A percentile compares a stretch with the other conserved stretches of the same genome.
These are phyloP conservation scores for Macrophya annulata DNA, from an alignment of 2,888 invertebrate species.

Conservation along the genomic window DNA sequence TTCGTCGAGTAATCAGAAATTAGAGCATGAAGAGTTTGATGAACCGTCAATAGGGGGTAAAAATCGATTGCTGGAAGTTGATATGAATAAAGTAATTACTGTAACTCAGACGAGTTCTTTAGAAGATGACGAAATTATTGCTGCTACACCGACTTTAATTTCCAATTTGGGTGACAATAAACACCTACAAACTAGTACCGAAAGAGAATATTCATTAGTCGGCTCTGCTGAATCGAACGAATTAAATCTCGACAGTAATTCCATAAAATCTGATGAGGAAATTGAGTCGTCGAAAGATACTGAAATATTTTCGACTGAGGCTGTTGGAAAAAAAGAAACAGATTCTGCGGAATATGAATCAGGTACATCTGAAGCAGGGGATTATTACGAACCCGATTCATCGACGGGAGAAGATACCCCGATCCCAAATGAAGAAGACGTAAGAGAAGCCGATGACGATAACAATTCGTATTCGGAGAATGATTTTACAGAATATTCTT, in stretches of 20 bases:
- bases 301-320: neutral
- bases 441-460: neutral
- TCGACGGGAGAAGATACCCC: neutral
- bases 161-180: neutral
- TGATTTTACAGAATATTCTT: neutral
- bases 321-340: neutral
- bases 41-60: no score
- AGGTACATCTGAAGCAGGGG: neutral
- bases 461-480: neutral
- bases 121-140: neutral
- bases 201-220: neutral
- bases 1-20: neutral
- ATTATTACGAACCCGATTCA: neutral
- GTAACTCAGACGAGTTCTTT: neutral
- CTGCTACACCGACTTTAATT: neutral
- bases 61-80: neutral
- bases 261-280: neutral
- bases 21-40: neutral
- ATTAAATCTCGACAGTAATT: neutral
- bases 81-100: neutral
- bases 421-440: neutral
- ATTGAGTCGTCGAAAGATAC: neutral
- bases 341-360: conserved; percentile 10
- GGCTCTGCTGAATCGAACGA: neutral
- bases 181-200: neutral